Base-by-base conservation (phyloP, 2,888 invertebrate species). In the Perdita meconis region DNA sequence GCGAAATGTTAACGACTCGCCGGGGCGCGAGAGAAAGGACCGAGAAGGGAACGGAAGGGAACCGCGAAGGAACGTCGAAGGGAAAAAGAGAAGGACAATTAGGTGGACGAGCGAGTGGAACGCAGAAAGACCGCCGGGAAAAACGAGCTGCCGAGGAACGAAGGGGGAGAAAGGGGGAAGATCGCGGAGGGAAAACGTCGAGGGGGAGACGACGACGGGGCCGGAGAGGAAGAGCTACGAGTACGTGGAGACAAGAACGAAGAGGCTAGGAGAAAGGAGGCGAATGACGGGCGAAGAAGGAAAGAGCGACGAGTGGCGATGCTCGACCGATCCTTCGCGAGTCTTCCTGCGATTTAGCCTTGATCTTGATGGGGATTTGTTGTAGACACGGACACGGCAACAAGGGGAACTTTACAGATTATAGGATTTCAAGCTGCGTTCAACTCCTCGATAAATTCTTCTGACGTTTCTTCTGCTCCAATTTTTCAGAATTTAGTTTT, bases 1-100 rank as follows among this genome's bases (percentile, higher is more conserved):
- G 72, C 76, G 79, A 83, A 81, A 84, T 72, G 82, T 82, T 84
- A 82, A 84, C 84, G 84, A 84, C 82, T 82, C 19, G n/a, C 1
- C 30, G 13, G 34, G 13, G 51, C 19, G 22, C 38, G 44, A 5
- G 55, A 47, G 47, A 59, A 53, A 44, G 42, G 36, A 19, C 3
- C 13, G 13, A 1, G 51, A 59, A 22, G 47, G 53, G 30, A n/a
- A n/a, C n/a, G 40, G 30, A 8, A 34, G 57, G 34, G 36, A 40
- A 10, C 42, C 13, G 13, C 38, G 38, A 10, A 8, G 57, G 60
- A 64, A 65, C 61, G 69, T 51, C 50, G 36, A 44, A 8, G 19
- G 19, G 64, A 56, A 51, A 67, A 57, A 56, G 61, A 77, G 61
- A 61, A 42, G 53, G 63, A 78, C 66, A 73, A 60, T 71, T 65